Evolutionary conservation across 2,797 vertebrate species (phyloP), one percentile per base, ranked within the genome.

Genomic region (Lindbergichthys nudifrons): DNA sequence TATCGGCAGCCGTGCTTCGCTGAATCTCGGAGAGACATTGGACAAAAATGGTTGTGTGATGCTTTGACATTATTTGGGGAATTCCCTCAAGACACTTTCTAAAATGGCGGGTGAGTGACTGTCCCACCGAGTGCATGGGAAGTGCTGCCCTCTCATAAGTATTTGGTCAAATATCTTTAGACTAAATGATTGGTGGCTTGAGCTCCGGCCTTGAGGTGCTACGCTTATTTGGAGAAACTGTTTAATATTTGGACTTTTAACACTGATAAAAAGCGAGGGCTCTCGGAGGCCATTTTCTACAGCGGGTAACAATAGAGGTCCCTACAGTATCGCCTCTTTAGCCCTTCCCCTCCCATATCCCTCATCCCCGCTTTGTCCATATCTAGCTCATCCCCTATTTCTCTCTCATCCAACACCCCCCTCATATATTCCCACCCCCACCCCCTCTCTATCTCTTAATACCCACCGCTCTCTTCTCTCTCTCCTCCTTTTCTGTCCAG

Each of bases 401-500:
- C 86, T 84, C 90, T 91, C 89, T 93, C 78, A 81, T 88, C 85
- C 89, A 92, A 87, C 89, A 45, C 73, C 81, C 84, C 87, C 85
- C 80, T 76, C 87, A 86, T 66, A 82, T 86, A 89, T 83, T 88
- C 82, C 87, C 65, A 66, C 75, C 85, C 71, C 85, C 88, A 84
- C 45, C 42, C 90, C 75, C 83, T 76, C 90, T 87, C 89, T 88
- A 80, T 91, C 94, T 92, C 89, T 91, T 90, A 90, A 83, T 82
- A 76, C 88, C 78, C 82, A 7, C 87, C 84, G 73, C 76, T 84
- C 90, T 88, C 79, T 69, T 68, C 70, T 43, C 70, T 76, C 89
- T 80, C 79, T 87, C 82, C 82, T 83, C 84, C 87, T 88, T 89
- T 91, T 93, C 94, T 93, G 92, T 95, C 94, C 95, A 89, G 89